Evolutionary conservation across 1,140 invertebrate species (phyloP), one percentile per base, ranked within the genome.

Genomic region (Phortica variegata): DNA sequence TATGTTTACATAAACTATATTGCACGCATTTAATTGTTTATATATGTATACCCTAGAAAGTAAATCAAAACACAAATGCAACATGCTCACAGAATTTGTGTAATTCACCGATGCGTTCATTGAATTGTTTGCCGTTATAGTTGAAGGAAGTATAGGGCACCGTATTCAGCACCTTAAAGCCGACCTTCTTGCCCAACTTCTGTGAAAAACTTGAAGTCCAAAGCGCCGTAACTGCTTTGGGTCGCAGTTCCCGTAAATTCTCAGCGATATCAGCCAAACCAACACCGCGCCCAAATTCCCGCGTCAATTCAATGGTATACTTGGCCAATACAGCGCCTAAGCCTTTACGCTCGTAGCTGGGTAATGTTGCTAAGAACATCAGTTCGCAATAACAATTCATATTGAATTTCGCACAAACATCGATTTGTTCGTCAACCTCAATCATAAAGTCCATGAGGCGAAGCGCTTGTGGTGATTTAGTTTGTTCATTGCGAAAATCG

Each of bases 381-480:
- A 87, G 61, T 66, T 87, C 85, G 9, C 85, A 57, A n/a, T 83
- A 78, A 49, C 82, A 84, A 31, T 84, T 77, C 0, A 81, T 78
- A 9, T 81, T 76, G 49, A 80, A 85, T 57, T 82, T 76, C 29
- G 80, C 75, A 60, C 84, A 86, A 0, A 86, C 73, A 73, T 87
- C 79, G 16, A 79, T 75, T 51, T 61, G 76, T 2, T 60, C 72
- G 31, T 85, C 84, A 2, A 84, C 73, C 3, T 80, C 51, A 17
- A 80, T 79, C 83, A 85, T 84, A 54, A 82, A 84, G 42, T 84
- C 59, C 50, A 84, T 77, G 3, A 86, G 61, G 2, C 69, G 60
- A n/a, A 75, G 72, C 0, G 82, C 82, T 2, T 82, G 78, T 7
- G 77, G 63, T 20, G 78, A 76, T 29, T 78, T 78, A 46, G 79